Evolutionary conservation across 2,797 vertebrate species (phyloP).

Genomic region (Florisuga fusca): DNA sequence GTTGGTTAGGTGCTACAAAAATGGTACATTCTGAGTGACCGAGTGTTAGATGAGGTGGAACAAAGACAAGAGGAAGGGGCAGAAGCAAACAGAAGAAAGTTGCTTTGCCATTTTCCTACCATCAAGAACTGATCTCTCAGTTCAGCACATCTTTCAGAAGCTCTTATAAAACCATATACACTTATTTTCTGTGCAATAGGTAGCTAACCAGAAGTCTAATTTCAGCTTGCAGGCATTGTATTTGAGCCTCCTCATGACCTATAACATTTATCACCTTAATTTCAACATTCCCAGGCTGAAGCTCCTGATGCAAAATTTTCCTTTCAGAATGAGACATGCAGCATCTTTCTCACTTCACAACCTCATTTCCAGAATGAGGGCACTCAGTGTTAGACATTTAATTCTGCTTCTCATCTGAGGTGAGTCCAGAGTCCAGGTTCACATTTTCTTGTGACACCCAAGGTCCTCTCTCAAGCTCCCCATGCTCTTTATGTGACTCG

Average conservation of each 20-base stretch:
- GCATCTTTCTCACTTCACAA: background rate
- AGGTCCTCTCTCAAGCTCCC: background rate
- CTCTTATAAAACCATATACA: background rate
- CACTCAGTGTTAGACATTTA: background rate
- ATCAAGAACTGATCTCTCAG: background rate
- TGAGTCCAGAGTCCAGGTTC: background rate
- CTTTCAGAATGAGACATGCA: background rate
- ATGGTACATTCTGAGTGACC: background rate
- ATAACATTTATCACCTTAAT: background rate
- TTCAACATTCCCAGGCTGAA: background rate
- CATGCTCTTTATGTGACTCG: background rate
- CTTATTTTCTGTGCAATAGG: background rate
- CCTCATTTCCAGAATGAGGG: background rate
- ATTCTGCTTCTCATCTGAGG: rapidly evolving
- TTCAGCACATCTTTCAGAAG: background rate
- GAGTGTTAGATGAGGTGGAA: background rate
- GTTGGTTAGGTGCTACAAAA: background rate
- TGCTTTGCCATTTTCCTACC: background rate
- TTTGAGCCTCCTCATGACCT: background rate
- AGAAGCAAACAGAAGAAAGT: background rate
- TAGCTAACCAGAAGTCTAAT: background rate
- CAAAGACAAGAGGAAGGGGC: background rate
- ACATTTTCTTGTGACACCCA: background rate
- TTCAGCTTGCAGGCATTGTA: background rate
- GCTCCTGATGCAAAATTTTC: background rate